Percentiles rank a stretch among this genome's conserved stretches.
phyloP scores from a whole-genome alignment of 2,888 invertebrate genomes.

The Campoplex capitator region DNA sequence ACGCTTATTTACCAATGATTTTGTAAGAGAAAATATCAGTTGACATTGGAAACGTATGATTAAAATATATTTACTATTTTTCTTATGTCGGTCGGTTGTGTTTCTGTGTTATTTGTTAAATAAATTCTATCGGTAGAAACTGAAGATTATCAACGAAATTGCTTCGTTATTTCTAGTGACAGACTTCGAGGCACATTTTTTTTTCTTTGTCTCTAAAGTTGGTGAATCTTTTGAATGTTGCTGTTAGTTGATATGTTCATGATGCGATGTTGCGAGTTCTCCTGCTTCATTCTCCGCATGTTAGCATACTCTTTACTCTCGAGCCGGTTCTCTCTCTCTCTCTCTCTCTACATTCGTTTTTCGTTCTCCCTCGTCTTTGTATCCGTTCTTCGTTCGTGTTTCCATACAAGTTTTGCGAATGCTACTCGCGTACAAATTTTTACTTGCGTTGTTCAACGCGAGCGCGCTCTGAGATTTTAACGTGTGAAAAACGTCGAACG shows the following conservation, averaged over 20 bases:
- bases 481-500: constrained; percentile 19
- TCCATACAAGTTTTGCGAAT: constrained; percentile 27
- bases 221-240: neutral
- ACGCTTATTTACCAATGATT: neutral
- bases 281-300: constrained; percentile 14
- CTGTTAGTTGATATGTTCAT: neutral
- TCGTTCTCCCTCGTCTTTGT: constrained; percentile 14
- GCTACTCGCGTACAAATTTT: constrained; percentile 53
- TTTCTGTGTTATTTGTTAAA: neutral
- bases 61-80: neutral
- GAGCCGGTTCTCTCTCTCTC: neutral
- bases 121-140: neutral
- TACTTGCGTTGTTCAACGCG: constrained; percentile 31
- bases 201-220: neutral
- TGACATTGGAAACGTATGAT: neutral
- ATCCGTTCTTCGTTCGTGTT: constrained; percentile 6
- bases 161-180: neutral
- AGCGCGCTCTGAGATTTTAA: constrained; percentile 19
- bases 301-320: constrained; percentile 25
- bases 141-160: neutral
- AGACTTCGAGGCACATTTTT: neutral
- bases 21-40: neutral
- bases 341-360: constrained; percentile 35
- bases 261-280: constrained; percentile 16
- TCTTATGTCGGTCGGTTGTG: neutral